Base-by-base conservation (phyloP, 2,113 vertebrate genomes). In the Carollia perspicillata region DNA sequence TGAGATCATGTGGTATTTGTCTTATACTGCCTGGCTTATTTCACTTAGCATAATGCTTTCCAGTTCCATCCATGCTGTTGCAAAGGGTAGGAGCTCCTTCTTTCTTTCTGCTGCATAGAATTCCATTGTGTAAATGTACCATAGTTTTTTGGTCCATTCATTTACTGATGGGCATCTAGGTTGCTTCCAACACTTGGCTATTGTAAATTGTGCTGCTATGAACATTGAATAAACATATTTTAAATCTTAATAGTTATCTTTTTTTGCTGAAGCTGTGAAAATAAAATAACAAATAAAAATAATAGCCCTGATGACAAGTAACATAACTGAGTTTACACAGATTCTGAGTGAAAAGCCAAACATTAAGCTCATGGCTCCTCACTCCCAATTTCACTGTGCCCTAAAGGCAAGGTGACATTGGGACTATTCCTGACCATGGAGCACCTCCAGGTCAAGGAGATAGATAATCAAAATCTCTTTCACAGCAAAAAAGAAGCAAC, bases 401-500 rank as follows among this genome's bases (percentile, higher is more conserved):
- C 68, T 58, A 63, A 88, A 44, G 5, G 20, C 22, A 63, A 0
- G 16, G 12, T 79, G 37, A 37, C 11, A 3, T 4, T 49, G 58
- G 78, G 42, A 53, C 8, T 53, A 0, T 75, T 35, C 6, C 37
- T 79, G 4, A 35, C 26, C 4, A 51, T 6, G 5, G 51, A 58
- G 33, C 18, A 17, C 58, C 35, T 93, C 22, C 18, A 89, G 28
- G 13, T 90, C 83, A 79, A 42, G 30, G 40, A 74, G 42, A n/a
- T 5, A 55, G 13, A 72, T 69, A 40, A 96, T 84, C 58, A 83
- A 81, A 96, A 81, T 65, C 47, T 75, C 5, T 71, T 95, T 79
- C 69, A 1, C 28, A 84, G 71, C 55, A 93, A 89, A 69, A 97
- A 93, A 96, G 75, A 95, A 90, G 44, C 26, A 96, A 95, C 89